phyloP scores from a whole-genome alignment of 1,140 invertebrate species.

The Ceratoteleas bidentatus region DNA sequence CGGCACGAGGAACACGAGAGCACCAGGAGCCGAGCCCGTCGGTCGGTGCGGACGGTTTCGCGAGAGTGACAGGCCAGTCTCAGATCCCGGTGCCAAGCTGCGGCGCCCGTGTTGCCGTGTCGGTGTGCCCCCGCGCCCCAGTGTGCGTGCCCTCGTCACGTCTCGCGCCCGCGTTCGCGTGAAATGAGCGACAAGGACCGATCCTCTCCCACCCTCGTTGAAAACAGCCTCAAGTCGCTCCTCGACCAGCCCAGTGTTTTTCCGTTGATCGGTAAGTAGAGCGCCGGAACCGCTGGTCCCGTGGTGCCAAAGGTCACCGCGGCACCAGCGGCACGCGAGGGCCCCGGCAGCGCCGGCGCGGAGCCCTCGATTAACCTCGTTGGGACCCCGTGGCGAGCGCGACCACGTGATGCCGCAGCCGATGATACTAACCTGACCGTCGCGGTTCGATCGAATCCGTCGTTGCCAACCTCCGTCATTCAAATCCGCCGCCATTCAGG shows the following conservation, averaged over 20 bases:
- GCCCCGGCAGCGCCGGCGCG: conserved; percentile 73
- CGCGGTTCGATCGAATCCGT: conserved; percentile 44
- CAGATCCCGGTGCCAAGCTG: conserved; percentile 13
- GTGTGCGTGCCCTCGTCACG: conserved; percentile 41
- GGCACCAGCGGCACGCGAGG: neutral
- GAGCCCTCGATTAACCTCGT: conserved; percentile 78
- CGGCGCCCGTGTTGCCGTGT: conserved; percentile 15
- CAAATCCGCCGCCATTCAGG: too few species aligned
- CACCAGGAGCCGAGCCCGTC: conserved; percentile 65
- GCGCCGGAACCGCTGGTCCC: conserved; percentile 4
- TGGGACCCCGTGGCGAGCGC: conserved; percentile 71
- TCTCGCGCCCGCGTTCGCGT: conserved; percentile 73
- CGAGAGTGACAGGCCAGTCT: conserved; percentile 68
- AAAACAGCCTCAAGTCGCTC: conserved; percentile 89
- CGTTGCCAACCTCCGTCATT: conserved; percentile 19
- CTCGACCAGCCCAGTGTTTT: conserved; percentile 89
- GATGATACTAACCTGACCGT: conserved; percentile 70
- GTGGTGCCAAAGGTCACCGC: conserved; percentile 55
- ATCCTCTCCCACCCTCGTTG: conserved; percentile 88
- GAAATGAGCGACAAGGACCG: conserved; percentile 90
- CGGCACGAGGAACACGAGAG: conserved; percentile 53
- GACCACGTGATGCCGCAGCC: conserved; percentile 75
- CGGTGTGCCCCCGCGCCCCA: too few species aligned
- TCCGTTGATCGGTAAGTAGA: conserved; percentile 87
- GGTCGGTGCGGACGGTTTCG: conserved; percentile 68